Base-by-base conservation (phyloP, 2,113 vertebrate genomes). In the Brachypteracias leptosomus region DNA sequence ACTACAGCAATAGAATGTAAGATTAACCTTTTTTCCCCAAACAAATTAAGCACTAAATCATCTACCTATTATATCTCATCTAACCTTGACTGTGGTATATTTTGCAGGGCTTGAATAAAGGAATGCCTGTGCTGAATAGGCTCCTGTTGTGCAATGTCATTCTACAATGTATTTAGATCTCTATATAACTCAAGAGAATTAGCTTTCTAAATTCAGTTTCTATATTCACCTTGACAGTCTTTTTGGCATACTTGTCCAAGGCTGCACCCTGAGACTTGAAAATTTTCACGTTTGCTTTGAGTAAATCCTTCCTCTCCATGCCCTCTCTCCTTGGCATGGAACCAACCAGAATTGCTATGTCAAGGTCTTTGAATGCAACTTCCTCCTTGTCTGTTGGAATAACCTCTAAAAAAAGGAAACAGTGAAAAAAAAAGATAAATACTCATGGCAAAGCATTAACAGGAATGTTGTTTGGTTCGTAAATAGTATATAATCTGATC, bases 301-400 rank as follows among this genome's bases (percentile, higher is more conserved):
- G 98, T 49, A 99, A 98, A 97, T 99, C 99, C 98, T 99, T 99
- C 96, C 99, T 98, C 97, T 99, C 99, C 99, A 99, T 99, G 84
- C 99, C 99, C 90, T 99, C 99, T 96, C 98, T 99, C 87, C 99
- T 98, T 80, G 99, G 99, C 99, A 99, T 99, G 91, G 99, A 99
- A 46, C 99, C 99, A 96, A 99, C 99, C 96, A 99, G 95, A 97
- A 99, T 98, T 82, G 99, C 99, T 14, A 99, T 92, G 54, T 99
- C 99, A 63, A 99, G 97, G 91, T 99, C 98, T 97, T 99, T 99
- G 98, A 99, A 99, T 78, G 98, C 99, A 81, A 99, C 97, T 88
- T 99, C 99, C 94, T 99, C 99, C 94, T 99, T 99, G 97, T 99
- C 99, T 40, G 99, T 99, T 91, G 99, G 98, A 89, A 99, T 98